Evolutionary conservation across 1,140 invertebrate species (phyloP).

Genomic region (Galleria mellonella): DNA sequence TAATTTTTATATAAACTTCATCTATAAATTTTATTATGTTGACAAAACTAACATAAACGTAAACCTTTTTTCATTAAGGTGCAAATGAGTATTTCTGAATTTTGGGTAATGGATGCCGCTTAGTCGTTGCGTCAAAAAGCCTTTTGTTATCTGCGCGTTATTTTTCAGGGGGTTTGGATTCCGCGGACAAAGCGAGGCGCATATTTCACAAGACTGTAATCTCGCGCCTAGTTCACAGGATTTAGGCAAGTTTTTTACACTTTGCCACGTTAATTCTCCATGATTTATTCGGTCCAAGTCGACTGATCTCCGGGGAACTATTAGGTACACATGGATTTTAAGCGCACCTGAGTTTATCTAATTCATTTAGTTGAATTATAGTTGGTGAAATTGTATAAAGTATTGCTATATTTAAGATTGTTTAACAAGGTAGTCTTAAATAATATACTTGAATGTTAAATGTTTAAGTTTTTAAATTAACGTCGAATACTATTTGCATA

Average conservation of each 20-base stretch:
- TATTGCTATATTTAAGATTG: no score
- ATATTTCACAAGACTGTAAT: slow-evolving; percentile 59
- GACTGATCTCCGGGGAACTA: slow-evolving; percentile 9
- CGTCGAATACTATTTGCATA: no score
- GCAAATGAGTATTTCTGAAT: slow-evolving; percentile 36
- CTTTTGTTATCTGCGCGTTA: slow-evolving; percentile 58
- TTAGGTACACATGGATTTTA: slow-evolving; percentile 1
- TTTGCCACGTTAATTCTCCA: slow-evolving; percentile 32
- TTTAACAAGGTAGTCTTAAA: no score
- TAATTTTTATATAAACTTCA: slow-evolving; percentile 2
- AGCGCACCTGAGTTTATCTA: no score
- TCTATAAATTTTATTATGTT: no score
- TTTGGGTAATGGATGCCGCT: slow-evolving; percentile 34
- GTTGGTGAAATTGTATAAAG: no score
- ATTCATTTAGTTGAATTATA: no score
- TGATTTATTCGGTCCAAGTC: slow-evolving; percentile 22
- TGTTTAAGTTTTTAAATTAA: no score
- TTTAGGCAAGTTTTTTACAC: slow-evolving; percentile 44
- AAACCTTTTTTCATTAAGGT: slow-evolving; percentile 25
- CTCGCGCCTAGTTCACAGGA: slow-evolving; percentile 47
- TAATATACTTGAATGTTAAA: no score
- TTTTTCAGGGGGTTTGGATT: slow-evolving; percentile 58
- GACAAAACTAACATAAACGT: no score
- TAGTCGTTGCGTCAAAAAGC: slow-evolving; percentile 48
- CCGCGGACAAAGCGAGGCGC: slow-evolving; percentile 47